Evolutionary conservation across 2,113 vertebrate species (phyloP), one percentile per base, ranked within the genome.

Genomic region (Mesitornis unicolor): DNA sequence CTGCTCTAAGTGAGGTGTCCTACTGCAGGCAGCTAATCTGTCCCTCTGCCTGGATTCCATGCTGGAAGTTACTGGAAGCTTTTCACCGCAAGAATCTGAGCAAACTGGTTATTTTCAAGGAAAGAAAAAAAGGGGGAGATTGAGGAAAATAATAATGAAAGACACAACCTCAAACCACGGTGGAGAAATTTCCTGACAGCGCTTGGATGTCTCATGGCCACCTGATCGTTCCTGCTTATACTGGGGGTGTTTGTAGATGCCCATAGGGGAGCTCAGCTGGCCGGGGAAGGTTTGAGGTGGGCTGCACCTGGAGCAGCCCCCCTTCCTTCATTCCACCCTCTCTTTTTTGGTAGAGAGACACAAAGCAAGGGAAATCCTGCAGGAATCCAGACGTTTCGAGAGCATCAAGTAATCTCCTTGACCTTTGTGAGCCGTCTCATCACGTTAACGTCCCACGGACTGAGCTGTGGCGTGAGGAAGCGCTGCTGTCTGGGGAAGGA

Each of bases 1-100:
- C 97, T 87, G 79, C 84, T 96, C 53, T 25, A 70, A 81, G 71
- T 8, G 88, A 94, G 95, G 95, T 77, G 84, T 93, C 95, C 95
- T 94, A 89, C 96, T 80, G 57, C 89, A 95, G 29, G 80, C 78
- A 70, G 64, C 77, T 89, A 77, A 86, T 87, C 93, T 81, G 15
- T 89, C 91, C 56, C 21, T 69, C 84, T 85, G 95, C 95, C 97
- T 47, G 75, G 68, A 89, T 90, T 93, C 74, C 64, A n/a, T 6
- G 3, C 56, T 96, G 95, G 94, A 95, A 90, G 8, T 97, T 97
- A 96, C 97, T 97, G 97, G 96, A 98, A 98, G 94, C 87, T 80
- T 92, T 81, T 95, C 45, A 71, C 97, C 96, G 2, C 91, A 94
- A 96, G 89, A 94, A 97, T 96, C 94, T 3, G 10, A 89, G 63